Evolutionary conservation across 2,888 invertebrate genomes (phyloP), one percentile per base, ranked within the genome.

Genomic region (Bugula neritina): DNA sequence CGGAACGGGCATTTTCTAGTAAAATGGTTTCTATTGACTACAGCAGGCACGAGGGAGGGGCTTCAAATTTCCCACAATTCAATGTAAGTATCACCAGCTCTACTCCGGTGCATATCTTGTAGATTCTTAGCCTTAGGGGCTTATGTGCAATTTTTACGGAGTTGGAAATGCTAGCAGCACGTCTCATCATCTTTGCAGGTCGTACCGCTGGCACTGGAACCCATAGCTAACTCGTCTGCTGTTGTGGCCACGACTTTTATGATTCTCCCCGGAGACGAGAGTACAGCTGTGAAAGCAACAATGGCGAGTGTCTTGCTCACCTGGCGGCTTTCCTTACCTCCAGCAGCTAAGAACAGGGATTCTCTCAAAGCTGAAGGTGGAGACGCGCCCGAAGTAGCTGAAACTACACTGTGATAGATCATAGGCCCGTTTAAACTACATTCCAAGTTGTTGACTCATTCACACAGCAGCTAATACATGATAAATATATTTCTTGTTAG

Each of bases 191-290:
- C n/a, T n/a, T 63, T 63, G 10, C 27, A 63, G 63, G n/a, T 63
- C 3, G 63, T 63, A 31, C 63, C 63, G 2, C 63, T 63, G 10
- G 63, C 63, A 21, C 31, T 63, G 31, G 63, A 63, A 31, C 27
- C 31, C 2, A 31, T 63, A 5, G 13, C 3, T 17, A 31, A 31
- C 34, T 29, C 63, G 2, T 29, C 63, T 5, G 31, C 34, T 29
- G 63, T 63, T 13, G 63, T 63, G 31, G 63, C 63, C 31, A 63
- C 63, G 5, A 63, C 63, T 10, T 63, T 63, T 31, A 63, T 63
- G 63, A 13, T 63, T 5, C 34, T 63, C 10, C 63, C 63, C n/a
- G 63, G 63, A 63, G 63, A 63, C 27, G 63, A 63, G n/a, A 63
- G 31, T 3, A 21, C 25, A 5, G 25, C 27, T 25, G 27, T 63